phyloP scores from a whole-genome alignment of 2,113 vertebrate species.

The Siniperca knerii region DNA sequence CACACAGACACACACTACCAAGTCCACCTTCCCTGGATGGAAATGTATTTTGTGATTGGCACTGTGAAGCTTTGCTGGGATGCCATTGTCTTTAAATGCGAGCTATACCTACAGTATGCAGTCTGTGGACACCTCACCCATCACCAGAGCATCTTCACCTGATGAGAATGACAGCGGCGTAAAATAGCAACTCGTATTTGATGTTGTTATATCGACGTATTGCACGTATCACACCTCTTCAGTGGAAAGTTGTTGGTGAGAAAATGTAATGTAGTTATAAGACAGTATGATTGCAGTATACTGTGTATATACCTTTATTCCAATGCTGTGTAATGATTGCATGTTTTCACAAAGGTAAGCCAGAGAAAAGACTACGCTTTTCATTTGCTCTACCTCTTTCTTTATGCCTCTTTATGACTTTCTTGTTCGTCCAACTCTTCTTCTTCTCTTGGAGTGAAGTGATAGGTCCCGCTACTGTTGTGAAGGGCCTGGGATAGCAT shows the following conservation, averaged over 20 bases:
- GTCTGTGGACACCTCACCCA: conserved; percentile 29
- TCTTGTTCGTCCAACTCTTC: not conserved
- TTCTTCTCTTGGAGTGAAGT: not conserved
- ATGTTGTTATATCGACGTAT: not conserved
- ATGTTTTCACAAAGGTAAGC: conserved; percentile 36
- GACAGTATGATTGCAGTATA: not conserved
- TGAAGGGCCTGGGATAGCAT: not conserved
- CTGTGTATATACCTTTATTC: not conserved
- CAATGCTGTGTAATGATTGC: not conserved
- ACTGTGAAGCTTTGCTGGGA: conserved; percentile 29
- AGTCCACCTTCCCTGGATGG: not conserved
- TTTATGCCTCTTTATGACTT: conserved; percentile 1
- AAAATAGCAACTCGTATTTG: not conserved
- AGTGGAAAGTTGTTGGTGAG: not conserved
- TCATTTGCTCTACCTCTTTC: conserved; percentile 9
- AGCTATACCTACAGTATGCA: conserved; percentile 11
- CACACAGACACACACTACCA: conserved; percentile 24
- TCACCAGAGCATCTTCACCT: conserved; percentile 33
- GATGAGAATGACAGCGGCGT: conserved; percentile 26
- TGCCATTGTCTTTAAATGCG: conserved; percentile 14
- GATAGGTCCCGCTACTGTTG: not conserved
- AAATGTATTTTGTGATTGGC: conserved; percentile 29
- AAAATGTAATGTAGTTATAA: not conserved
- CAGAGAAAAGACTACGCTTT: not conserved
- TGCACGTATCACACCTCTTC: not conserved